A percentile compares a stretch with the other conserved stretches of the same genome.
These are phyloP conservation scores for Sphenodon punctatus DNA, from an alignment of 2,797 vertebrate species.

Conservation along the genomic window DNA sequence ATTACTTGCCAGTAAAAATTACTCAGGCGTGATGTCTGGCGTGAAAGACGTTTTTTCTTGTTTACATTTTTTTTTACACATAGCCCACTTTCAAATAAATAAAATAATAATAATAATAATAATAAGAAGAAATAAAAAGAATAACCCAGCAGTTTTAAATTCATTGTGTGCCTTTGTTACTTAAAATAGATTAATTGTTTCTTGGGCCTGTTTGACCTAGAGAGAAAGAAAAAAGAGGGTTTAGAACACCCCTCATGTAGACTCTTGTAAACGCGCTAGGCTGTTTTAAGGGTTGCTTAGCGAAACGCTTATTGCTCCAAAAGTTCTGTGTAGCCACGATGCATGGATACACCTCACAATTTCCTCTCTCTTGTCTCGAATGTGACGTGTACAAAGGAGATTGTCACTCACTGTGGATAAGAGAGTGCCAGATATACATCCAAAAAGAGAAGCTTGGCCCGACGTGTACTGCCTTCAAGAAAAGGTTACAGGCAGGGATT, in stretches of 20 bases:
- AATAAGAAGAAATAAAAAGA: background rate
- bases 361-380: background rate
- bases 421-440: too few species aligned
- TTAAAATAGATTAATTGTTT: background rate
- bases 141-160: background rate
- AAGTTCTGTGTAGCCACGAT: too few species aligned
- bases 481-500: background rate
- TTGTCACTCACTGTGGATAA: background rate
- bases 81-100: background rate
- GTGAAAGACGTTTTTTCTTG: background rate
- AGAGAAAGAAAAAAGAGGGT: background rate
- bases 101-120: too few species aligned
- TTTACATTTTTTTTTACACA: background rate
- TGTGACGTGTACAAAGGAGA: background rate
- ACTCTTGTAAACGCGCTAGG: too few species aligned
- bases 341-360: too few species aligned
- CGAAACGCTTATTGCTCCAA: too few species aligned
- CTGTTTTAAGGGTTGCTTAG: background rate
- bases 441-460: too few species aligned
- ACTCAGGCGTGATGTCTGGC: background rate
- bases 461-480: background rate
- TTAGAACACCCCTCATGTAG: too few species aligned
- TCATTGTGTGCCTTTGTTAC: background rate
- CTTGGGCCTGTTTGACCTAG: background rate
- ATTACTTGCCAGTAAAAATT: background rate